Percentiles rank a stretch among this genome's conserved stretches.
Conservation (phyloP, 2,888 invertebrate species). For the Drosophila aldrichi region DNA sequence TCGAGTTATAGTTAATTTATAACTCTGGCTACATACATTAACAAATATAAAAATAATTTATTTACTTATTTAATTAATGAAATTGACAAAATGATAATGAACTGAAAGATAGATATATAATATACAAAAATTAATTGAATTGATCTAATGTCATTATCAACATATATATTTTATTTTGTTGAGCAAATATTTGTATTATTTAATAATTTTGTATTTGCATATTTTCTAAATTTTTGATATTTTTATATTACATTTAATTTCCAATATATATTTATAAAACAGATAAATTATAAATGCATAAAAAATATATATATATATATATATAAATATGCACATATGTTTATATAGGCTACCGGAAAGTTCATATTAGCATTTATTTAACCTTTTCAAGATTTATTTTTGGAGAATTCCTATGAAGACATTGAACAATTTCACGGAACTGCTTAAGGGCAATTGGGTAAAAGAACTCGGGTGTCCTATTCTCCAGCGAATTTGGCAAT, state of each 20-base stretch:
- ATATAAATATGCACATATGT: background rate
- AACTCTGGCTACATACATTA: too few relatives aligned
- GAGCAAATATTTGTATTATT: too few relatives aligned
- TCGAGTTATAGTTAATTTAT: too few relatives aligned
- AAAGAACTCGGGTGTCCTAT: background rate
- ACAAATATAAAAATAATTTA: too few relatives aligned
- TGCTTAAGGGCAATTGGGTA: background rate
- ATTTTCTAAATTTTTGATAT: background rate
- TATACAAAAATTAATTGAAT: too few relatives aligned
- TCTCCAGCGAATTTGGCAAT: background rate
- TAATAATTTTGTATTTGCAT: too few relatives aligned
- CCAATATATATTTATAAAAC: background rate
- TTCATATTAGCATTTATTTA: background rate
- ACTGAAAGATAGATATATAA: too few relatives aligned
- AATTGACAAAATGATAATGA: too few relatives aligned
- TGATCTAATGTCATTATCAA: too few relatives aligned
- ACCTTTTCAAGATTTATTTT: background rate
- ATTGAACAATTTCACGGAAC: background rate
- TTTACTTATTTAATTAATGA: too few relatives aligned
- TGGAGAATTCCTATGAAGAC: background rate
- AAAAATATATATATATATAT: background rate
- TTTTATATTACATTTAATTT: background rate
- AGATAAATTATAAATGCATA: background rate
- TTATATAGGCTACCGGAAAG: background rate
- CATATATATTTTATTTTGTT: too few relatives aligned